Evolutionary conservation across 1,140 invertebrate genomes (phyloP), one percentile per base, ranked within the genome.

Genomic region (Drosophila biarmipes): DNA sequence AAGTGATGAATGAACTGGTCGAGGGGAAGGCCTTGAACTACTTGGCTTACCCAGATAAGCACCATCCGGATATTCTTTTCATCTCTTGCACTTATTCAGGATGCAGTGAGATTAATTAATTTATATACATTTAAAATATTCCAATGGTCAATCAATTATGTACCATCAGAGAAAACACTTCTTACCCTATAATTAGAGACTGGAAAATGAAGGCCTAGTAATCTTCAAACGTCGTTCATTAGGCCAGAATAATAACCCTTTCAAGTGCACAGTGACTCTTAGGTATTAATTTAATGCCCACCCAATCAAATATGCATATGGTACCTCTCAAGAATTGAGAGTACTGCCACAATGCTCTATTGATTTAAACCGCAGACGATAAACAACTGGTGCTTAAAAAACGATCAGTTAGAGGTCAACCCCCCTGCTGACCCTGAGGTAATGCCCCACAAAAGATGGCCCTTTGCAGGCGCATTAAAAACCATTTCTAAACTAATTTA

Each of bases 401-500:
- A 15, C 63, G 12, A 43, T 67, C 59, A 67, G 45, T 29, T 67
- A 51, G 63, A 67, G 63, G 63, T 67, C 63, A 67, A 34, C 19
- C n/a, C n/a, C n/a, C 12, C 8, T 4, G 37, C 4, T 17, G 63
- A 66, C 63, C 59, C 63, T 67, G 63, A 67, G 64, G 63, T 67
- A 67, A 67, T 64, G 35, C 19, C 45, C 19, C 62, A 40, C 56
- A 49, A 62, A 12, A 43, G 45, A 51, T 14, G 38, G 27, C 21
- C 11, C 46, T 38, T 14, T 6, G 12, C 11, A 17, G 40, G n/a
- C 35, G 24, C 43, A 78, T 78, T 78, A 78, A 72, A 72, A 78
- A 43, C 19, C 74, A 78, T 73, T 78, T 64, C 52, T 40, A 57
- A 78, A 53, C 49, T 57, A 64, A 78, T 77, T 77, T 56, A 72